Conservation (phyloP, 2,888 invertebrate species). For the Ennomos erosarius region DNA sequence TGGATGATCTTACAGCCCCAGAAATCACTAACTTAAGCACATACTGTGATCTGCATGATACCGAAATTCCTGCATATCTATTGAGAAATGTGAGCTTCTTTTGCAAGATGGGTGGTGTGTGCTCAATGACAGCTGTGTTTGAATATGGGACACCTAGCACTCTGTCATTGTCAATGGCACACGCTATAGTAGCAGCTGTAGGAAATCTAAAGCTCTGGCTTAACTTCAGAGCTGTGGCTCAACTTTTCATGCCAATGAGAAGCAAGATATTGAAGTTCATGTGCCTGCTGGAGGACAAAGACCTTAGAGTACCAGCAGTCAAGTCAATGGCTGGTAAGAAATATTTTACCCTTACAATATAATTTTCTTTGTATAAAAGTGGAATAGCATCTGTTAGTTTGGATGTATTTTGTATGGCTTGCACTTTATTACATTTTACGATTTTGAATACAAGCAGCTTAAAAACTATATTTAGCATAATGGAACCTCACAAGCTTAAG, state of each 20-base stretch:
- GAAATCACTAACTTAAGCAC: slow-evolving; percentile 92
- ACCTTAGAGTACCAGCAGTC: slow-evolving; percentile 94
- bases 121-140: slow-evolving; percentile 94
- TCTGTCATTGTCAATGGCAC: slow-evolving; percentile 94
- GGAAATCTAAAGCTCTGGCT: slow-evolving; percentile 97
- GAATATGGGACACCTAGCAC: slow-evolving; percentile 89
- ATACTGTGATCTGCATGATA: slow-evolving; percentile 96
- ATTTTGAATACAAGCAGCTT: too few species aligned
- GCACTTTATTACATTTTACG: too few species aligned
- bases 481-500: too few species aligned
- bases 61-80: slow-evolving; percentile 95
- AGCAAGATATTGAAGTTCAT: slow-evolving; percentile 95
- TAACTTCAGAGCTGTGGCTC: slow-evolving; percentile 95
- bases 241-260: slow-evolving; percentile 94
- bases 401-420: too few species aligned
- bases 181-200: slow-evolving; percentile 95
- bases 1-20: slow-evolving; percentile 93
- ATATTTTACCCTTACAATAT: neutral
- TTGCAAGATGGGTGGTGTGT: slow-evolving; percentile 95
- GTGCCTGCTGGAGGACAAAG: slow-evolving; percentile 97
- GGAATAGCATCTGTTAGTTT: too few species aligned
- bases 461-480: too few species aligned
- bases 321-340: slow-evolving; percentile 95
- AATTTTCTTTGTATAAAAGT: neutral
- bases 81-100: slow-evolving; percentile 97